A percentile compares a stretch with the other conserved stretches of the same genome.
These are phyloP conservation scores for Arion vulgaris DNA, from an alignment of 1,140 invertebrate genomes.

Conservation along the genomic window DNA sequence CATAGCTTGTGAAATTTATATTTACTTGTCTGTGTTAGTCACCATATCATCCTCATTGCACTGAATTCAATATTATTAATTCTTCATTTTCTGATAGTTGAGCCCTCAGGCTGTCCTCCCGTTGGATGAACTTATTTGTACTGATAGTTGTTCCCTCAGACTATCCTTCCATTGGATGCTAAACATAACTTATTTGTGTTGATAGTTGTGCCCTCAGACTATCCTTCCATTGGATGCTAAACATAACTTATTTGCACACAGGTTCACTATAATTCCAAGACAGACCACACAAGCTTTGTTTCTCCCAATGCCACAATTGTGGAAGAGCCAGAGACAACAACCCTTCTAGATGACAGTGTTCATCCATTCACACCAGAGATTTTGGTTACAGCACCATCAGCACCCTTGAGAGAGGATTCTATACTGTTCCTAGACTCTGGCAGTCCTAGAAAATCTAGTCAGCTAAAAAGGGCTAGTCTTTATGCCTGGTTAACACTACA, in stretches of 20 bases:
- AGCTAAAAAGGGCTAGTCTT: slow-evolving; percentile 89
- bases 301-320: slow-evolving; percentile 13
- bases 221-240: not conserved
- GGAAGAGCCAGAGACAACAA: slow-evolving; percentile 32
- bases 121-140: too few species aligned
- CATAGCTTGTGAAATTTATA: too few species aligned
- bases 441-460: slow-evolving; percentile 20
- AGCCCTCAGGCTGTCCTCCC: too few species aligned
- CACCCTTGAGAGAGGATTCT: slow-evolving; percentile 14
- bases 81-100: too few species aligned
- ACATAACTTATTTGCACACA: slow-evolving; percentile 37
- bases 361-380: slow-evolving; percentile 35
- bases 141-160: too few species aligned
- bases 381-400: slow-evolving; percentile 7
- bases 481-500: slow-evolving; percentile 97
- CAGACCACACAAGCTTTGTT: slow-evolving; percentile 26
- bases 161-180: too few species aligned
- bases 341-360: not conserved
- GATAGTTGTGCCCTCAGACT: too few species aligned
- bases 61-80: too few species aligned
- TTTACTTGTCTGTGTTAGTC: too few species aligned
- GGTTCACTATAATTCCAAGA: slow-evolving; percentile 71
- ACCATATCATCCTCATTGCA: too few species aligned
- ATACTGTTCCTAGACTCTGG: slow-evolving; percentile 23
- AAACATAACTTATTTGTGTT: too few species aligned